Evolutionary conservation across 2,113 vertebrate species (phyloP).

Genomic region (Corythornis vintsioides): DNA sequence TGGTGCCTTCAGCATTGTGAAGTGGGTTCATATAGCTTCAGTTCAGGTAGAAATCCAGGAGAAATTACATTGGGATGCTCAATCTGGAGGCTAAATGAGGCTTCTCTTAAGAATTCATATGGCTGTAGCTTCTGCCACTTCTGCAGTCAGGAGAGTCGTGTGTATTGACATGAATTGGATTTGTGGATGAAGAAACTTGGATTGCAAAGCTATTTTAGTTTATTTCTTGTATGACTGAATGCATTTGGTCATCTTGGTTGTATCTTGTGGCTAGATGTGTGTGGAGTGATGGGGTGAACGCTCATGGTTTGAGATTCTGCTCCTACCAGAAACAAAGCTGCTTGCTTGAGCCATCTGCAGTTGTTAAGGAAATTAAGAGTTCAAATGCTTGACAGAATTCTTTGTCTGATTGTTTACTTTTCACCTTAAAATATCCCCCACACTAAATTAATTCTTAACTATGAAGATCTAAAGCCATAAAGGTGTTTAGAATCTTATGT

Average conservation of each 20-base stretch:
- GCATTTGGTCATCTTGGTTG: neutral
- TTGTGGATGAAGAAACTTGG: neutral
- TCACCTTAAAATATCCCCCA: neutral
- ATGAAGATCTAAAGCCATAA: neutral
- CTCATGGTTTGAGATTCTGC: accelerated
- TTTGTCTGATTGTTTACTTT: neutral
- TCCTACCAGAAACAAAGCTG: accelerated
- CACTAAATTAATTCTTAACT: neutral
- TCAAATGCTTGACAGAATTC: neutral
- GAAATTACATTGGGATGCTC: neutral
- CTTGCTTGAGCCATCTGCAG: neutral
- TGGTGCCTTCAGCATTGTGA: neutral
- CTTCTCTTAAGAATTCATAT: neutral
- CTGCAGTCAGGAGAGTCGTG: neutral
- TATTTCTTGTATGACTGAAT: neutral
- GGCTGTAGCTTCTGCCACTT: neutral
- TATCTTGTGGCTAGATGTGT: neutral
- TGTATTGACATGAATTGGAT: accelerated
- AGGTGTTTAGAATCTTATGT: neutral
- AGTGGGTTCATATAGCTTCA: neutral
- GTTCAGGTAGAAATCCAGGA: neutral
- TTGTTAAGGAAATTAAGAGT: neutral
- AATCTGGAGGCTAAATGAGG: accelerated
- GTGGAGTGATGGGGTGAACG: neutral
- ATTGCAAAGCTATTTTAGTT: neutral